Evolutionary conservation across 2,797 vertebrate species (phyloP).

Genomic region (Novumbra hubbsi): DNA sequence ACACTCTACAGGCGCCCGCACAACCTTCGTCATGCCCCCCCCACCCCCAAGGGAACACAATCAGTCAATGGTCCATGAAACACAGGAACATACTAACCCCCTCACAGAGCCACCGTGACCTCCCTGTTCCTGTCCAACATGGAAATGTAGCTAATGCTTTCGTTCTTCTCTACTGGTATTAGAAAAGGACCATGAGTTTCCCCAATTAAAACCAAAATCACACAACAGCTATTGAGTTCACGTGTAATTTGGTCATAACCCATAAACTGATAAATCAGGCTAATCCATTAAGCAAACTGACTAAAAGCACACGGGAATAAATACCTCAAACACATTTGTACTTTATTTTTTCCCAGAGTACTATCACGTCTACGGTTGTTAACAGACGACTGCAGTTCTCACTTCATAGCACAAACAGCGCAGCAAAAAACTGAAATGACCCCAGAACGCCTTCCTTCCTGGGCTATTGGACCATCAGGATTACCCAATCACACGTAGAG

Average conservation of each 20-base stretch:
- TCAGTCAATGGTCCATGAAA: slow-evolving; percentile 58
- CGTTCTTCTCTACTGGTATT: slow-evolving; percentile 42
- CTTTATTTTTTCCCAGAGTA: too few species aligned
- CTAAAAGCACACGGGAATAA: neutral
- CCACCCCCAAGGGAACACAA: slow-evolving; percentile 52
- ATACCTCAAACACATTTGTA: neutral
- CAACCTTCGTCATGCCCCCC: slow-evolving; percentile 31
- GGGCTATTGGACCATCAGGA: too few species aligned
- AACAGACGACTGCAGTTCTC: too few species aligned
- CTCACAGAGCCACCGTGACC: slow-evolving; percentile 30
- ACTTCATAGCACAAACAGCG: too few species aligned
- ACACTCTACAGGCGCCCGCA: slow-evolving; percentile 51
- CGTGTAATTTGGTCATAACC: slow-evolving; percentile 52
- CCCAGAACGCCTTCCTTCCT: too few species aligned
- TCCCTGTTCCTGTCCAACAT: slow-evolving; percentile 46
- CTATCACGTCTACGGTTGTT: too few species aligned
- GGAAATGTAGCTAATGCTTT: slow-evolving; percentile 41
- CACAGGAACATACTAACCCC: slow-evolving; percentile 45
- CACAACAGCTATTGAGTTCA: slow-evolving; percentile 52
- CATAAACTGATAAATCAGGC: slow-evolving; percentile 44
- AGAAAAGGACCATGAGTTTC: slow-evolving; percentile 55
- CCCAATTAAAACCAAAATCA: slow-evolving; percentile 54
- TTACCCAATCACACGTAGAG: neutral
- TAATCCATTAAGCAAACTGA: neutral
- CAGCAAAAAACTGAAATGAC: too few species aligned